phyloP scores from a whole-genome alignment of 2,113 vertebrate species.

The Xerus inauris region DNA sequence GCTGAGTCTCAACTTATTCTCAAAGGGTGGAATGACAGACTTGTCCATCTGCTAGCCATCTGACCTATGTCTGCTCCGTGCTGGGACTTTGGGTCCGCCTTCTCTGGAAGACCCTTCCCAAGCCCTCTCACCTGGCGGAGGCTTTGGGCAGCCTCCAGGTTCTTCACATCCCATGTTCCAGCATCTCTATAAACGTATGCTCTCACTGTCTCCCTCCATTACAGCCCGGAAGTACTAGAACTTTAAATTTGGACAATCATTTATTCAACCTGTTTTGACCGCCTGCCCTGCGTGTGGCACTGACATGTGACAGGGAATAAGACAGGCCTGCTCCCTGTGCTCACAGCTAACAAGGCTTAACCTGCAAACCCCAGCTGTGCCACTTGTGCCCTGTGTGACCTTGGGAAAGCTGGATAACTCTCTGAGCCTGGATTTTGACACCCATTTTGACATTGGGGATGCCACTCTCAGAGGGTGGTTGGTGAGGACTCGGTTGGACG shows the following conservation, averaged over 20 bases:
- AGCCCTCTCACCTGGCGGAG: background rate
- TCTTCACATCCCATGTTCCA: background rate
- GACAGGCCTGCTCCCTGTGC: background rate
- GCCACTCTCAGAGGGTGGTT: background rate
- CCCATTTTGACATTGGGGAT: background rate
- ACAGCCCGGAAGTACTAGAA: background rate
- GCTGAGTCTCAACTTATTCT: background rate
- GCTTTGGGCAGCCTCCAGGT: background rate
- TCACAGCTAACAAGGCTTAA: background rate
- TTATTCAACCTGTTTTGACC: background rate
- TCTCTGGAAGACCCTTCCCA: background rate
- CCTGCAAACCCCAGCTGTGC: background rate
- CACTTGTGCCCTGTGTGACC: background rate
- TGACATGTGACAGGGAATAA: rapidly evolving
- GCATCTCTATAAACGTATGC: background rate
- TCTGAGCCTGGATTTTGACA: background rate
- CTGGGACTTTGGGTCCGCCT: background rate
- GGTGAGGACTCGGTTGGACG: background rate
- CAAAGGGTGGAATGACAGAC: background rate
- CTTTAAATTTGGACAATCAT: background rate
- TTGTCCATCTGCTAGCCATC: conserved; percentile 26
- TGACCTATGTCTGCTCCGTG: background rate
- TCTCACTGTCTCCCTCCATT: background rate
- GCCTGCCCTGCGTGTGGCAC: background rate
- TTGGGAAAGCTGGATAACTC: background rate